phyloP scores from a whole-genome alignment of 1,140 invertebrate genomes.

The Lordiphosa collinella region DNA sequence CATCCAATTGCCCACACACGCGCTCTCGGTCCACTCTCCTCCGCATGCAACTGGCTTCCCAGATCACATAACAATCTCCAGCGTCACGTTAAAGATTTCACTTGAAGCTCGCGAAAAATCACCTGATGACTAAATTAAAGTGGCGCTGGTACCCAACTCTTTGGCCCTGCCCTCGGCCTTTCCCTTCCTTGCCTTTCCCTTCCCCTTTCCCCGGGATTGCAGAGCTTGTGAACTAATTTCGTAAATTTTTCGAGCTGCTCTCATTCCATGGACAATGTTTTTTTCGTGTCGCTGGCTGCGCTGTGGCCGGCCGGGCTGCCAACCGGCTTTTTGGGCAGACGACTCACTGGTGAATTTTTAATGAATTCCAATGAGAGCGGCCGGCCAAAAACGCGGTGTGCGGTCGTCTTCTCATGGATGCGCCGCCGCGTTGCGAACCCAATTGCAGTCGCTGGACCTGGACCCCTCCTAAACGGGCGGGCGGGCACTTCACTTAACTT shows the following conservation, averaged over 20 bases:
- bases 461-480: slow-evolving; percentile 51
- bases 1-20: slow-evolving; percentile 12
- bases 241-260: slow-evolving; percentile 79
- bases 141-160: slow-evolving; percentile 63
- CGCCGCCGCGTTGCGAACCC: slow-evolving; percentile 19
- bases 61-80: slow-evolving; percentile 75
- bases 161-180: neutral
- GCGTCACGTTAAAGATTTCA: slow-evolving; percentile 78
- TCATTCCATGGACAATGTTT: slow-evolving; percentile 68
- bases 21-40: slow-evolving; percentile 1
- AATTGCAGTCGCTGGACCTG: slow-evolving; percentile 28
- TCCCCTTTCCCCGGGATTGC: neutral
- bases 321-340: slow-evolving; percentile 71
- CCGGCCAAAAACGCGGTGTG: slow-evolving; percentile 69
- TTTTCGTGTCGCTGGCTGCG: slow-evolving; percentile 13
- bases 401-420: slow-evolving; percentile 59
- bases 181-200: neutral
- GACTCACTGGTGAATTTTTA: slow-evolving; percentile 71
- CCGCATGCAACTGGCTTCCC: neutral
- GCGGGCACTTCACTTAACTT: slow-evolving; percentile 62
- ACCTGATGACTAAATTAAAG: slow-evolving; percentile 79
- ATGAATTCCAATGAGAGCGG: slow-evolving; percentile 76
- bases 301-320: slow-evolving; percentile 21
- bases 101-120: slow-evolving; percentile 78
- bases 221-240: slow-evolving; percentile 77